Evolutionary conservation across 2,797 vertebrate genomes (phyloP).

Genomic region (Antrozous pallidus): DNA sequence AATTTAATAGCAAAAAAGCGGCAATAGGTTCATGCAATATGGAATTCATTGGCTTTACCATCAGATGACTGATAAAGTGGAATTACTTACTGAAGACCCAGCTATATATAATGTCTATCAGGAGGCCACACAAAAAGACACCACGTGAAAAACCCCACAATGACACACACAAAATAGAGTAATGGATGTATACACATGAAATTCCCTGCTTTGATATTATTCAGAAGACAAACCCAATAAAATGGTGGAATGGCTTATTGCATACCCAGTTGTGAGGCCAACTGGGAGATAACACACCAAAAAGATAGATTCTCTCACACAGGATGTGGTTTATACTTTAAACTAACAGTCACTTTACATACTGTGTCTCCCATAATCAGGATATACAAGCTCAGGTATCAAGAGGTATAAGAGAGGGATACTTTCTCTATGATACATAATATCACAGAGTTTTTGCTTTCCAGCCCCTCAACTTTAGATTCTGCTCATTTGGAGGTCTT

Average conservation of each 20-base stretch:
- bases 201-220: background rate
- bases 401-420: background rate
- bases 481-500: background rate
- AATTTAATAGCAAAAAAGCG: background rate
- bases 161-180: background rate
- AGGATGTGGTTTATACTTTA: background rate
- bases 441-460: background rate
- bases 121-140: background rate
- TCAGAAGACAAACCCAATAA: background rate
- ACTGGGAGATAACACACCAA: background rate
- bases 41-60: background rate
- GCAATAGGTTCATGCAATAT: background rate
- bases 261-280: background rate
- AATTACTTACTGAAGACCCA: background rate
- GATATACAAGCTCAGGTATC: background rate
- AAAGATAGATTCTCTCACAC: background rate
- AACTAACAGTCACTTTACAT: background rate
- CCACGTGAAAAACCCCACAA: background rate
- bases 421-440: background rate
- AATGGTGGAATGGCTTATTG: background rate
- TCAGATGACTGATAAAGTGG: background rate
- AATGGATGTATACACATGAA: background rate
- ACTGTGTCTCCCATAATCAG: background rate
- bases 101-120: background rate
- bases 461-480: background rate